phyloP scores from a whole-genome alignment of 2,113 vertebrate genomes.

The Heptranchias perlo region DNA sequence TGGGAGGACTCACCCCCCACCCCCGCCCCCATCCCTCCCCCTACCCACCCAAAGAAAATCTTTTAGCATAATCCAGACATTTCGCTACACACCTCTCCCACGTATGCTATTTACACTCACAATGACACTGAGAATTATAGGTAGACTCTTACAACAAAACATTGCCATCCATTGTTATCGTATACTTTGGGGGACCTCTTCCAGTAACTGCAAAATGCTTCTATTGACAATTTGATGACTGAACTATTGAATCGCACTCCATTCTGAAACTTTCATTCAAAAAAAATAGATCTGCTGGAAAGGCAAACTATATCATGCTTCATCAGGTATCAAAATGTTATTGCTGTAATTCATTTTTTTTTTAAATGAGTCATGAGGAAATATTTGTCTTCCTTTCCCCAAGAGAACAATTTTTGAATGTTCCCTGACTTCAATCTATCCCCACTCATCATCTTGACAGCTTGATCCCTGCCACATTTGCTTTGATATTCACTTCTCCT shows the following conservation, averaged over 20 bases:
- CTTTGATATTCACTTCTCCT: not conserved
- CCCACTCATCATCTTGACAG: slow-evolving; percentile 23
- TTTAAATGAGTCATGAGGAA: not conserved
- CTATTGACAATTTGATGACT: not conserved
- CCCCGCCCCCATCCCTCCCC: too few relatives aligned
- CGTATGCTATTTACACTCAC: not conserved
- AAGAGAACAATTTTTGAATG: not conserved
- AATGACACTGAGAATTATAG: not conserved
- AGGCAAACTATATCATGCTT: not conserved
- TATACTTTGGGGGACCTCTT: not conserved
- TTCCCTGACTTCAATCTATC: slow-evolving; percentile 15
- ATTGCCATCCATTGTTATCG: not conserved
- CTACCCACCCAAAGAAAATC: not conserved
- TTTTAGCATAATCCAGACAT: not conserved
- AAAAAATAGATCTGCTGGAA: not conserved
- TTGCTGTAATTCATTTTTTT: not conserved
- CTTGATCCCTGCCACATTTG: slow-evolving; percentile 1
- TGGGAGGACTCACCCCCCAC: not conserved
- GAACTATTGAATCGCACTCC: not conserved
- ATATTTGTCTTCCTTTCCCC: slow-evolving; percentile 28
- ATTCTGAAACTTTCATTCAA: not conserved
- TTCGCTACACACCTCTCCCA: not conserved
- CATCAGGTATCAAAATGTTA: not conserved
- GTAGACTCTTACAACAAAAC: not conserved
- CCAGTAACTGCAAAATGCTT: not conserved